Base-by-base conservation (phyloP, 2,888 invertebrate species). In the Andrena dorsata region DNA sequence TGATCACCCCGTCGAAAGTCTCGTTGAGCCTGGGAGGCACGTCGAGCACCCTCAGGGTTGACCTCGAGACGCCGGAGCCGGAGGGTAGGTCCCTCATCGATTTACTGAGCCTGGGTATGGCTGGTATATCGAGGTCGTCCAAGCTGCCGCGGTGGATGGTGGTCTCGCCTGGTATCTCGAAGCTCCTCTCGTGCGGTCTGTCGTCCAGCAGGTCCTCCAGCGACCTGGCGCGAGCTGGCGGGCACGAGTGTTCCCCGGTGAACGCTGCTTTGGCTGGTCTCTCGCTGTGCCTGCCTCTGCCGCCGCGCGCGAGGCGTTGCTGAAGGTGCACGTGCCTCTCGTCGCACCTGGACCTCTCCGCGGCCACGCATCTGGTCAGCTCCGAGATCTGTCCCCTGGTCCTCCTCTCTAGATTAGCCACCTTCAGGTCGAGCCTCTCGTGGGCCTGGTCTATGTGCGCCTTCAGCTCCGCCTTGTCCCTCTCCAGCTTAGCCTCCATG, bases 401-500 rank as follows among this genome's bases (percentile, higher is more conserved):
- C 85, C 96, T 95, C 91, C 96, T 95, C 90, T 97, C 97, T 72
- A 97, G 94, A 88, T 97, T 97, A 5, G 97, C 96, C 0, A 98
- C 97, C 90, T 98, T 96, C 86, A 97, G 96, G 82, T 97, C 97
- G 63, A 98, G 93, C 84, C 96, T 95, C 83, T 97, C 96, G 91
- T 98, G 97, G 0, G 98, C 97, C 90, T 96, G 95, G 90, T 97
- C 97, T 47, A 98, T 97, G 88, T 96, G 96, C 79, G 96, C 96
- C 93, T 98, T 96, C 87, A 98, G 93, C 89, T 97, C 97, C 81
- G 96, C 96, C 88, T 97, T 97, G 90, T 97, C 97, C 87, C 96
- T 96, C 89, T 97, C 97, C 69, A 98, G 93, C 84, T 97, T 96
- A 53, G 97, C 96, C 92, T 98, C 98, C 94, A 98, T 96, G 87